Percentiles rank a stretch among this genome's conserved stretches.
Conservation (phyloP, 2,888 invertebrate species). For the Ophioninae sp. region DNA sequence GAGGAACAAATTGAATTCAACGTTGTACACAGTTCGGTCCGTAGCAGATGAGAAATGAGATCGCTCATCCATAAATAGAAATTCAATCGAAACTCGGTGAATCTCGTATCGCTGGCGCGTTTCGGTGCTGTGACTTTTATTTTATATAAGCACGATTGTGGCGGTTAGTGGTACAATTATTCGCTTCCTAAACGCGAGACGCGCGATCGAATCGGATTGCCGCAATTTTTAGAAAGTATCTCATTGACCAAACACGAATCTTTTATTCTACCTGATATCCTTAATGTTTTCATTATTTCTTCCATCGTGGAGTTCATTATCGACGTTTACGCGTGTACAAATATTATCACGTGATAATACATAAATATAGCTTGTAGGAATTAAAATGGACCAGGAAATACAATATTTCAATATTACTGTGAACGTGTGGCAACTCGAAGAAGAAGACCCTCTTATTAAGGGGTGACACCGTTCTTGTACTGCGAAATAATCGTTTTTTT, state of each 20-base stretch:
- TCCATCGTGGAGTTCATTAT: neutral
- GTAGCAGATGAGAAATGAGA: slow-evolving; percentile 26
- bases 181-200: slow-evolving; percentile 46
- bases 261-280: slow-evolving; percentile 27
- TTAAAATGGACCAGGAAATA: no score
- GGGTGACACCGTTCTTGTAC: no score
- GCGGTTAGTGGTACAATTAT: slow-evolving; percentile 46
- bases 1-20: neutral
- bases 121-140: slow-evolving; percentile 45
- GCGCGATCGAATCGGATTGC: slow-evolving; percentile 38
- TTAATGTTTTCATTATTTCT: neutral
- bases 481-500: no score
- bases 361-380: no score
- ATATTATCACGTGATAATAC: no score
- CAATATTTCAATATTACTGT: no score
- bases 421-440: no score
- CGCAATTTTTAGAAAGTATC: slow-evolving; percentile 50
- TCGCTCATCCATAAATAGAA: slow-evolving; percentile 70
- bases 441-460: no score
- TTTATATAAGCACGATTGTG: slow-evolving; percentile 63
- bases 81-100: slow-evolving; percentile 66
- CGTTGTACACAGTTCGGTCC: neutral
- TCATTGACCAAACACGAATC: slow-evolving; percentile 18
- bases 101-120: slow-evolving; percentile 42
- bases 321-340: neutral